phyloP scores from a whole-genome alignment of 2,797 vertebrate genomes.

The Nannoperca australis region DNA sequence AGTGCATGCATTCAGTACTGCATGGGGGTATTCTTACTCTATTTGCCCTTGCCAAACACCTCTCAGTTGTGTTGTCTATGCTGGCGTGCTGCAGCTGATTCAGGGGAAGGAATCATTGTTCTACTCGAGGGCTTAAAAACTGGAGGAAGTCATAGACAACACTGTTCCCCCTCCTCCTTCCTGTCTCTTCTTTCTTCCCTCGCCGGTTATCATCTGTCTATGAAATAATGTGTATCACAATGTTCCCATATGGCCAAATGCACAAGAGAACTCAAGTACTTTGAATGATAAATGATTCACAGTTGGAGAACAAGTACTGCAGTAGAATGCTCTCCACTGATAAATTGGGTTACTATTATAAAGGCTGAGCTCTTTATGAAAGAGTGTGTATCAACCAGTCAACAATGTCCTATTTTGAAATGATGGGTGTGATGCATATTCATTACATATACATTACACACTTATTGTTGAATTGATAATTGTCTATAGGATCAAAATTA shows the following conservation, averaged over 20 bases:
- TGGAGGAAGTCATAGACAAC: slow-evolving; percentile 39
- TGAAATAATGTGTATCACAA: slow-evolving; percentile 45
- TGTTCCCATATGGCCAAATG: slow-evolving; percentile 48
- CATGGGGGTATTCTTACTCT: slow-evolving; percentile 1
- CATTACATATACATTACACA: slow-evolving; percentile 29
- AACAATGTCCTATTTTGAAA: background rate
- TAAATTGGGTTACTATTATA: slow-evolving; percentile 41
- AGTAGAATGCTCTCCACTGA: slow-evolving; percentile 32
- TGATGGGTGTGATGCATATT: slow-evolving; percentile 20
- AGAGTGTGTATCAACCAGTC: slow-evolving; percentile 1
- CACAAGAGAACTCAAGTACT: slow-evolving; percentile 37
- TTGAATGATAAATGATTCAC: slow-evolving; percentile 52
- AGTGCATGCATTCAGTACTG: slow-evolving; percentile 1
- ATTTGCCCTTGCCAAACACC: slow-evolving; percentile 24
- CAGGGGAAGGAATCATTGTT: slow-evolving; percentile 44
- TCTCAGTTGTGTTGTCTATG: slow-evolving; percentile 9
- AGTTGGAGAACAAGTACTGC: slow-evolving; percentile 33
- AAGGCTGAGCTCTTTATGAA: slow-evolving; percentile 19
- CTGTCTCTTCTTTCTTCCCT: slow-evolving; percentile 33
- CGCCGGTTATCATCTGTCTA: slow-evolving; percentile 44
- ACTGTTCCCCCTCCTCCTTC: slow-evolving; percentile 24
- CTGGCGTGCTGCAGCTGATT: slow-evolving; percentile 41
- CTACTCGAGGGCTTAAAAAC: slow-evolving; percentile 30
- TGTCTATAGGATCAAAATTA: slow-evolving; percentile 23
- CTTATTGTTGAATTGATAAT: slow-evolving; percentile 30